Conservation (phyloP, 2,113 vertebrate genomes). For the Naja naja region DNA sequence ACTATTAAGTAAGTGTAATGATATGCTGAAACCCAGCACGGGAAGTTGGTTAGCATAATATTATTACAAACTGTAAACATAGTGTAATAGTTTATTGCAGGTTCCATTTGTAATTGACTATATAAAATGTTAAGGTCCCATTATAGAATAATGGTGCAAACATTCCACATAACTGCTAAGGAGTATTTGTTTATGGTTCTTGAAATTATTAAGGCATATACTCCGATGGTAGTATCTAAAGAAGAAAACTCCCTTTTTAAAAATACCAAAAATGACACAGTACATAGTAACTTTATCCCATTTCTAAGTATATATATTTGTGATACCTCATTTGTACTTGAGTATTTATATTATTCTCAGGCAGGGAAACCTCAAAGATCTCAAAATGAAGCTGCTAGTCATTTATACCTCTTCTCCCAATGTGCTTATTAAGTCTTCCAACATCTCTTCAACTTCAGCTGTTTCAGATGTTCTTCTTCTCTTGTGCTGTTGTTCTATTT, state of each 20-base stretch:
- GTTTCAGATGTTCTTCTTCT: slow-evolving; percentile 84
- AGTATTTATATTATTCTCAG: background rate
- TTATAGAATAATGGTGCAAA: background rate
- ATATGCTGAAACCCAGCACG: background rate
- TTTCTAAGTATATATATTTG: background rate
- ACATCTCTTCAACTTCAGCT: slow-evolving; percentile 77
- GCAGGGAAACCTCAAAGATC: background rate
- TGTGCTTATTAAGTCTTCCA: slow-evolving; percentile 92
- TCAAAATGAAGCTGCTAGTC: background rate
- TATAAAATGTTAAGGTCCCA: background rate
- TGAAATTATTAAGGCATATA: background rate
- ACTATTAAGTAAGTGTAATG: background rate
- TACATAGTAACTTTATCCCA: background rate
- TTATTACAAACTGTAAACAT: background rate
- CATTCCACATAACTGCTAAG: background rate
- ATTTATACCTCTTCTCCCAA: slow-evolving; percentile 90
- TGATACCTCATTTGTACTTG: background rate
- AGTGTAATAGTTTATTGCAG: background rate
- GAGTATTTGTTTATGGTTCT: background rate
- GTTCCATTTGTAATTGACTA: background rate
- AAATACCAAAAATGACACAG: background rate
- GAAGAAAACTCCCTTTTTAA: background rate
- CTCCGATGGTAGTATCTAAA: background rate
- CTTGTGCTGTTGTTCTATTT: slow-evolving; percentile 88
- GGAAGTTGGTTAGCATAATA: background rate